A percentile compares a stretch with the other conserved stretches of the same genome.
Evolutionary conservation across 2,113 vertebrate genomes (phyloP).

Genomic region (Phodopus roborovskii): DNA sequence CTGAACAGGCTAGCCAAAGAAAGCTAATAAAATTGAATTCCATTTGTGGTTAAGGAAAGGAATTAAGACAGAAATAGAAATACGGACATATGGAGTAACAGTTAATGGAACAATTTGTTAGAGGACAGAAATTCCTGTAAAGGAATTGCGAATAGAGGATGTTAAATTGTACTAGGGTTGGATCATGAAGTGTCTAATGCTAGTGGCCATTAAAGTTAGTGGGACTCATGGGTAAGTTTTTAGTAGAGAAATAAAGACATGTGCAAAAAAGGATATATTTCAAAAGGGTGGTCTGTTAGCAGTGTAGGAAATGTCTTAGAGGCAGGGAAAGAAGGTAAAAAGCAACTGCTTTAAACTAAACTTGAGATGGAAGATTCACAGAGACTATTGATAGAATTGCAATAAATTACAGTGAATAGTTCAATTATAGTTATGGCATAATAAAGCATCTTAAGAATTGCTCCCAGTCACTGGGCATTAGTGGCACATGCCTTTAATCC

Average conservation of each 20-base stretch:
- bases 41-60: slow-evolving; percentile 24
- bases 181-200: neutral
- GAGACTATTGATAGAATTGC: neutral
- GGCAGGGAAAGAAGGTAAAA: neutral
- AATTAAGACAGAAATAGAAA: slow-evolving; percentile 61
- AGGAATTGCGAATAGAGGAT: neutral
- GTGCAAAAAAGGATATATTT: neutral
- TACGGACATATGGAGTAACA: neutral
- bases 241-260: neutral
- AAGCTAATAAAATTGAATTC: slow-evolving; percentile 39
- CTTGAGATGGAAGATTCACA: neutral
- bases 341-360: neutral
- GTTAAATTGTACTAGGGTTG: slow-evolving; percentile 17
- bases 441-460: neutral
- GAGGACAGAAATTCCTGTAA: slow-evolving; percentile 47
- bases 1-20: slow-evolving; percentile 38
- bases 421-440: neutral
- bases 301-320: slow-evolving; percentile 45
- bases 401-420: slow-evolving; percentile 1
- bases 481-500: no score
- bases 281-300: neutral
- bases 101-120: slow-evolving; percentile 31
- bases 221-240: slow-evolving; percentile 39
- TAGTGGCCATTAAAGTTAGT: neutral
- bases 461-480: neutral